Evolutionary conservation across 2,888 invertebrate species (phyloP).

Genomic region (Pocota personata): DNA sequence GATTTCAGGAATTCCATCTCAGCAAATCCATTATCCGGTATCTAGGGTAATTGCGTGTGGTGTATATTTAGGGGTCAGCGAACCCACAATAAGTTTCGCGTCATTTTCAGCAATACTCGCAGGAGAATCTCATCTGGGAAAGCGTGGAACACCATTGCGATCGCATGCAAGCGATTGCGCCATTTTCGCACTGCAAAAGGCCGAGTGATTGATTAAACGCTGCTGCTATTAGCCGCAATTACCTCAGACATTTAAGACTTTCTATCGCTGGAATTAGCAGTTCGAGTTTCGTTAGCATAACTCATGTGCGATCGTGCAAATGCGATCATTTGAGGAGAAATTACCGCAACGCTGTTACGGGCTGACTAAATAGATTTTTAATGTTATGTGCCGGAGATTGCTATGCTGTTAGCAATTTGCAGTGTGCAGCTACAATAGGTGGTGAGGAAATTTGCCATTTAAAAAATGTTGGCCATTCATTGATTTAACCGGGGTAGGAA

Average conservation of each 20-base stretch:
- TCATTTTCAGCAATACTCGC: slow-evolving; percentile 1
- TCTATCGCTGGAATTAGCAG: slow-evolving; percentile 61
- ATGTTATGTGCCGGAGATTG: slow-evolving; percentile 44
- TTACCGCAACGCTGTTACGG: slow-evolving; percentile 44
- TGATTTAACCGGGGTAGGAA: background rate
- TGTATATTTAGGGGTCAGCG: slow-evolving; percentile 42
- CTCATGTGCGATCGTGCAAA: slow-evolving; percentile 72
- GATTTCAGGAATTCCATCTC: slow-evolving; percentile 45
- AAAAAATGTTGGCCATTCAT: background rate
- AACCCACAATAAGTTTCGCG: slow-evolving; percentile 44
- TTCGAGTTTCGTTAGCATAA: slow-evolving; percentile 65
- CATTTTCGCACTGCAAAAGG: slow-evolving; percentile 45
- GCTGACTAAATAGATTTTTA: slow-evolving; percentile 67
- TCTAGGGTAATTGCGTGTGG: slow-evolving; percentile 53
- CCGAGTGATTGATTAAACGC: slow-evolving; percentile 67
- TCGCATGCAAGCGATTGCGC: background rate
- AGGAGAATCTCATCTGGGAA: background rate
- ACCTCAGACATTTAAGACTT: slow-evolving; percentile 65
- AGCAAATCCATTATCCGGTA: slow-evolving; percentile 37
- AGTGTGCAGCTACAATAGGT: background rate
- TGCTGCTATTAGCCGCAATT: slow-evolving; percentile 66
- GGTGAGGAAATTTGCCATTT: background rate
- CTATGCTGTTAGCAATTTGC: slow-evolving; percentile 38
- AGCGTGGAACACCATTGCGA: no score
- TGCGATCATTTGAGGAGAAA: slow-evolving; percentile 70